Base-by-base conservation (phyloP, 2,888 invertebrate species). In the Macaria notata region DNA sequence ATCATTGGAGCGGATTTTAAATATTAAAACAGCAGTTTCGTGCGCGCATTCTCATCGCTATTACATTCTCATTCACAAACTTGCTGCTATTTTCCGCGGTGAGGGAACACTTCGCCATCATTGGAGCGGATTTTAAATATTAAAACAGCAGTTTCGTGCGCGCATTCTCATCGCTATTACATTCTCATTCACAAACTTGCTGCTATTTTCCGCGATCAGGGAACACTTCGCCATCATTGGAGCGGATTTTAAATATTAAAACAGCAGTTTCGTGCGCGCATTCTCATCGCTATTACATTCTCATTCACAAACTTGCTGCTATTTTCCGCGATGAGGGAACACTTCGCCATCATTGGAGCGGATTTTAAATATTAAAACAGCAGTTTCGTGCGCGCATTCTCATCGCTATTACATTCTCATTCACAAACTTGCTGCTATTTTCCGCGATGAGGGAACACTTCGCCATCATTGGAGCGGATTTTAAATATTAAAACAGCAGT, bases 191-290 rank as follows among this genome's bases (percentile, higher is more conserved):
- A 43, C 43, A 42, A 43, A 49, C 33, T 33, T 33, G 33, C 31
- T 43, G 43, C 31, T 7, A 7, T 38, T 30, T 31, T 4, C 49
- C 29, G 31, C 31, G 49, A n/a, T 49, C 31, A 42, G 31, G 7
- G 31, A 6, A 49, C 49, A 42, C 8, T 50, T 43, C 8, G 33
- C 33, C 43, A 29, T 50, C 33, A 50, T 50, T 33, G 43, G 31
- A 29, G 41, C 4, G 31, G 5, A 46, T 30, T 45, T 31, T 52
- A n/a, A n/a, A n/a, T n/a, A n/a, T n/a, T n/a, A n/a, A n/a, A n/a
- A n/a, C n/a, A n/a, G n/a, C n/a, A n/a, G n/a, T n/a, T n/a, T n/a
- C n/a, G n/a, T n/a, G n/a, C n/a, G n/a, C n/a, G n/a, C 19, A 19
- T 19, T 50, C 33, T 33, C 43, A 43, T 43, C 4, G 49, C 42